Percentiles rank a stretch among this genome's conserved stretches.
These are phyloP conservation scores for Pollenia angustigena DNA, from an alignment of 2,888 invertebrate species.

Conservation along the genomic window DNA sequence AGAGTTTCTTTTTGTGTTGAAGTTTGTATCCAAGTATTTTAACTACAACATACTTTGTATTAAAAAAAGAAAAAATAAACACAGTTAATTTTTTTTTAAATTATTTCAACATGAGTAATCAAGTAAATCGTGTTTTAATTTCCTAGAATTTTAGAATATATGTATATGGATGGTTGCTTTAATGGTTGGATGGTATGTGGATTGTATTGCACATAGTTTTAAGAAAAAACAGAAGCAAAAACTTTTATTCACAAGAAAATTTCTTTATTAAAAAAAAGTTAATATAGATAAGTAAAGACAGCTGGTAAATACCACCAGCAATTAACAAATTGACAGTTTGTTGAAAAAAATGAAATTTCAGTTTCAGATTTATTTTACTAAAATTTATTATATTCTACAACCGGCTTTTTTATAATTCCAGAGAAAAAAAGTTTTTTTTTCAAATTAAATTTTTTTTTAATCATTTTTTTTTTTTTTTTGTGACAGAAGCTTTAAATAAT, in stretches of 20 bases:
- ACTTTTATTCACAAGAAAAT: conserved; percentile 50
- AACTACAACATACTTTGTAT: conserved; percentile 38
- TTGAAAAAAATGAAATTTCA: neutral
- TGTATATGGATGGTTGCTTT: conserved; percentile 46
- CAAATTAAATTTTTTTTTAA: neutral
- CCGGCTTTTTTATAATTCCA: conserved; percentile 1
- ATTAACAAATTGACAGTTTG: neutral
- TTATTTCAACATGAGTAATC: conserved; percentile 72
- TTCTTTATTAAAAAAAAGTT: conserved; percentile 42
- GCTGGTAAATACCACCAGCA: neutral
- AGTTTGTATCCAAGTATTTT: conserved; percentile 22
- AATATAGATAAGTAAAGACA: conserved; percentile 3
- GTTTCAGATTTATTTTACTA: neutral
- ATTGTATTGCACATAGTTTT: conserved; percentile 16
- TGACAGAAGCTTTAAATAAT: no score
- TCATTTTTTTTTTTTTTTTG: conserved; percentile 2
- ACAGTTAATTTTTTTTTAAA: conserved; percentile 44
- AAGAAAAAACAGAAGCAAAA: neutral
- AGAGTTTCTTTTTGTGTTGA: conserved; percentile 15
- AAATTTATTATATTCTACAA: conserved; percentile 4
- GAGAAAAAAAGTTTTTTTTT: neutral
- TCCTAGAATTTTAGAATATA: conserved; percentile 69
- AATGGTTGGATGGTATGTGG: conserved; percentile 17
- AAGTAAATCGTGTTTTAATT: conserved; percentile 72
- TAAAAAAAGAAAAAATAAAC: conserved; percentile 4